Evolutionary conservation across 2,888 invertebrate species (phyloP).

Genomic region (Heliconius hortense): DNA sequence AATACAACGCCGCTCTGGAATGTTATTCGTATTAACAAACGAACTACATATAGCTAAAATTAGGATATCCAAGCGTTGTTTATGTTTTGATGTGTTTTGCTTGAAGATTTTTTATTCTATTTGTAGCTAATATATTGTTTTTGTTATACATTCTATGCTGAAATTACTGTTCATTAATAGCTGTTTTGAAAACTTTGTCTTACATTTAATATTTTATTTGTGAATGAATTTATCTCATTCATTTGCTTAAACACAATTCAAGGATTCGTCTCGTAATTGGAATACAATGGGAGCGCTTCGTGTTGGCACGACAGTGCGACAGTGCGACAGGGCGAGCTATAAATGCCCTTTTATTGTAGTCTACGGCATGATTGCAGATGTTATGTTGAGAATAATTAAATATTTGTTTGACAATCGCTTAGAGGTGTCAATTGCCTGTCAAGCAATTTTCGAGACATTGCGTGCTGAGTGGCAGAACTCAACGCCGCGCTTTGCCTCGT

Average conservation of each 20-base stretch:
- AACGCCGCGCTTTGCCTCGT: no score
- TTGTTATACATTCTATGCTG: no score
- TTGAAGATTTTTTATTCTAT: not conserved
- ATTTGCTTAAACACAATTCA: conserved; percentile 29
- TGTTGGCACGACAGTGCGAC: conserved; percentile 33
- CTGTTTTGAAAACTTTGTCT: no score
- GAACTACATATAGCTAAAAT: not conserved
- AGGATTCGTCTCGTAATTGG: conserved; percentile 28
- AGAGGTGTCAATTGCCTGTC: not conserved
- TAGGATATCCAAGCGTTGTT: not conserved
- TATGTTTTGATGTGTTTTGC: not conserved
- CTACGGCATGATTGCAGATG: not conserved
- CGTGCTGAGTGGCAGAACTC: not conserved
- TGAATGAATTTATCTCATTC: conserved; percentile 26
- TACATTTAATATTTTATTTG: not conserved
- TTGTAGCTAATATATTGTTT: no score
- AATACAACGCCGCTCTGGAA: conserved; percentile 32
- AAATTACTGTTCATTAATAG: no score
- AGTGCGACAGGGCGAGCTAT: conserved; percentile 24
- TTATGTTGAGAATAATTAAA: not conserved
- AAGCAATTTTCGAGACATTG: not conserved
- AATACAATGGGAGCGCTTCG: conserved; percentile 35
- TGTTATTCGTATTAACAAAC: conserved; percentile 11
- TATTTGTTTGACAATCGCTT: not conserved
- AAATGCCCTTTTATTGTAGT: conserved; percentile 38